Evolutionary conservation across 2,113 vertebrate species (phyloP).

Genomic region (Spea multiplicata): DNA sequence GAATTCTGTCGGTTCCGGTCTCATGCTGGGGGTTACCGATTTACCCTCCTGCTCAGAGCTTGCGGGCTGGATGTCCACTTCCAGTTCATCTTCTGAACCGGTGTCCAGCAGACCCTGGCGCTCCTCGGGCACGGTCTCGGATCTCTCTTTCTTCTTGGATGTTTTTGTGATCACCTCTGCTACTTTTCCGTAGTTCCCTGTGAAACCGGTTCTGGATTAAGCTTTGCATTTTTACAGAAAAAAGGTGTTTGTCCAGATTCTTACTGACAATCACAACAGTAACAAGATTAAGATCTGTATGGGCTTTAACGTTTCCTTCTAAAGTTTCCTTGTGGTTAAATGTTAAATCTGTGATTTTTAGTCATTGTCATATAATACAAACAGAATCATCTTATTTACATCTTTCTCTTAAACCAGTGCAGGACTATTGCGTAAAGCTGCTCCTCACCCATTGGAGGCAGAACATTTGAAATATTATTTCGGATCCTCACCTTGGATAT

Average conservation of each 20-base stretch:
- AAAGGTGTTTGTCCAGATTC: neutral
- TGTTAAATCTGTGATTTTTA: too few species aligned
- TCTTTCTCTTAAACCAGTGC: too few species aligned
- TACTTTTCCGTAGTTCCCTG: conserved; percentile 83
- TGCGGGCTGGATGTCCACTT: conserved; percentile 54
- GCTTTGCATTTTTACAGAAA: neutral
- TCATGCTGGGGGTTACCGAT: conserved; percentile 69
- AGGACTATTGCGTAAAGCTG: too few species aligned
- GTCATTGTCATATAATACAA: too few species aligned
- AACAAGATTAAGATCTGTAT: too few species aligned
- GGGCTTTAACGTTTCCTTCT: too few species aligned
- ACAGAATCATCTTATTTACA: too few species aligned
- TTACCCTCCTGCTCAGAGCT: conserved; percentile 55
- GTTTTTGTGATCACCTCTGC: conserved; percentile 60
- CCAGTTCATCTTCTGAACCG: conserved; percentile 62
- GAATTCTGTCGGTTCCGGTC: conserved; percentile 74
- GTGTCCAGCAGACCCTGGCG: conserved; percentile 64
- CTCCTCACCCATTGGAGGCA: too few species aligned
- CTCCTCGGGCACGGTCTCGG: conserved; percentile 53
- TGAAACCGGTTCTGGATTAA: neutral
- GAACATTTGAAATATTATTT: too few species aligned
- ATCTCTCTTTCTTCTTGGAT: conserved; percentile 60
- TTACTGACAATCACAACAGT: too few species aligned
- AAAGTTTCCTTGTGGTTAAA: too few species aligned
- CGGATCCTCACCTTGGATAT: too few species aligned